Evolutionary conservation across 1,140 invertebrate genomes (phyloP), one percentile per base, ranked within the genome.

Genomic region (Monochamus saltuarius): DNA sequence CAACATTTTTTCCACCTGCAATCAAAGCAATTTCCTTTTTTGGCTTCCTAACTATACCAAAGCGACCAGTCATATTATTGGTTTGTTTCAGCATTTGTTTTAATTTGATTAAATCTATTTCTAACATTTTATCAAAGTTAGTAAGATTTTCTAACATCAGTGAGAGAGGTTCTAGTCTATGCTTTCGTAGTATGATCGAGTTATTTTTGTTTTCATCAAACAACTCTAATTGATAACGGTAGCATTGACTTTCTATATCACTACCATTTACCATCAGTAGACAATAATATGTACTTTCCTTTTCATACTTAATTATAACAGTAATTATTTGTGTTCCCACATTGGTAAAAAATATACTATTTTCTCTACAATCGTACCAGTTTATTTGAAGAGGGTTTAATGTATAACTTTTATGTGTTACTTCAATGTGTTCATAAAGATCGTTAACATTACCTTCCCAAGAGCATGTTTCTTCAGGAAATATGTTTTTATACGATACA

Each of bases 221-320:
- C 40, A 65, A 49, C 46, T 65, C 64, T 35, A 65, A 11, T 34
- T 65, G 64, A 56, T 65, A 65, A n/a, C 47, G 42, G 35, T 43
- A 65, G 39, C 59, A 65, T 39, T 65, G 64, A 38, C 50, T 59
- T 38, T 62, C 64, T 36, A 65, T 47, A 37, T 62, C 56, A 45
- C 40, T 62, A 9, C 59, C 64, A 22, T 56, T 62, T 6, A 59
- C 16, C 50, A 59, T 58, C 4, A 62, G n/a, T 13, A 55, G n/a
- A 19, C 50, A 59, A 13, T 35, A 4, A 37, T 46, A 65, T 37
- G 53, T 58, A n/a, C 11, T 35, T 11, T 57, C 38, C 7, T 10
- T 35, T 9, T 62, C 59, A 14, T 62, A 43, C 35, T 55, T 58
- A 38, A 65, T 45, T 3, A 51, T 56, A n/a, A 62, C 39, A 10